Evolutionary conservation across 1,140 invertebrate genomes (phyloP), one percentile per base, ranked within the genome.

Genomic region (Apocrypta bakeri): DNA sequence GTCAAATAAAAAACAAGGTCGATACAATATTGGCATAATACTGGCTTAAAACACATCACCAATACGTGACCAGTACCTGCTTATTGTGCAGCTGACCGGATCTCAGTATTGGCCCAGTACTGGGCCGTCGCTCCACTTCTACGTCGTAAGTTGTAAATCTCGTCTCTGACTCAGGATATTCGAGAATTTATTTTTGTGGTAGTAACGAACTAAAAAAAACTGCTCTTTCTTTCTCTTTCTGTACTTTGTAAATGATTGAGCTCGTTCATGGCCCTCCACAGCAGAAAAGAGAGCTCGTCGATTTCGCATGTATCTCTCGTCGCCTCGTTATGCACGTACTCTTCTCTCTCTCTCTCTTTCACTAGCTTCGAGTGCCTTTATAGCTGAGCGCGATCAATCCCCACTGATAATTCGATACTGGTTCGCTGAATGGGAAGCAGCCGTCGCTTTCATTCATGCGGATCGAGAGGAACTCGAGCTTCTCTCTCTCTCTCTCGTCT

Each of bases 301-400:
- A 48, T 73, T 56, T 21, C 72, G 25, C n/a, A 79, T 69, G 63
- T 79, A 71, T 56, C 66, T 56, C 48, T 71, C 61, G 27, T 27
- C 29, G 64, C 24, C 42, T 79, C 29, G 77, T 75, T 73, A 61
- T 77, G 73, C 64, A 42, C 74, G 66, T 69, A 76, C 78, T 79
- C 27, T 63, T 63, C 21, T 56, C 40, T 42, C 40, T 42, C 40
- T 42, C 40, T 42, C 40, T 42, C 40, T 4, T 12, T 42, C 40
- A 11, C 3, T 6, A 21, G 6, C 17, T 56, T 56, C 76, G 61
- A 66, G 61, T 56, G 48, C 48, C 48, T 56, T 56, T 56, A 68
- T 78, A 66, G 37, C 76, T 7, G 64, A 1, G 42, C 64, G 24
- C 66, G 64, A 69, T 79, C 63, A 61, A 76, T n/a, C 42, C 74